These are phyloP conservation scores for Vanessa tameamea DNA, from an alignment of 1,140 invertebrate species.

Conservation along the genomic window DNA sequence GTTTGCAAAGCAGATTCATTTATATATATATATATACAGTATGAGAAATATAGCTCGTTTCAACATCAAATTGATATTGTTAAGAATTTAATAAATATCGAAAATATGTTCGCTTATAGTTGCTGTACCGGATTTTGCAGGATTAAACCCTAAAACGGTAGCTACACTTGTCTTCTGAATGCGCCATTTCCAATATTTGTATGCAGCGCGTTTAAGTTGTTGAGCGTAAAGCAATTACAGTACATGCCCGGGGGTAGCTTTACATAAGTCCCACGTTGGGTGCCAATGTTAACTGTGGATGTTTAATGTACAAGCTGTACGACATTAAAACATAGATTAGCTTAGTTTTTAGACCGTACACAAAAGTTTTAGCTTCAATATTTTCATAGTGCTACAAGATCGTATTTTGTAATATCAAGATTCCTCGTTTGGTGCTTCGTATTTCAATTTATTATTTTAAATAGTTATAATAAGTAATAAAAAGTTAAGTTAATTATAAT, in stretches of 20 bases:
- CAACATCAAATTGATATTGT: no score
- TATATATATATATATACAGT: no score
- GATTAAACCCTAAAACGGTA: constrained; percentile 3
- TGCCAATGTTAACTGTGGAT: constrained; percentile 18
- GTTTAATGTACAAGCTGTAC: constrained; percentile 13
- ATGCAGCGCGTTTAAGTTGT: constrained; percentile 32
- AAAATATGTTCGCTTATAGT: no score
- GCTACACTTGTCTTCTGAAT: constrained; percentile 18
- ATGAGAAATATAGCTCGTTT: no score
- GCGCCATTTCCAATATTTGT: constrained; percentile 33
- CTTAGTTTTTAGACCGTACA: background rate
- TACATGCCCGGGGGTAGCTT: constrained; percentile 28
- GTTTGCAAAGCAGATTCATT: no score
- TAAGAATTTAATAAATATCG: no score
- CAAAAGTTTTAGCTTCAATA: background rate
- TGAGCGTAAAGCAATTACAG: constrained; percentile 34
- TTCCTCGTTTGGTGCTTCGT: background rate
- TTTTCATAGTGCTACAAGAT: background rate
- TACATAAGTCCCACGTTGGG: constrained; percentile 32
- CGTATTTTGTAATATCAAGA: background rate
- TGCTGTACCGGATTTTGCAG: background rate
- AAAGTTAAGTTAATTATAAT: no score
- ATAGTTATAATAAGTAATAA: no score
- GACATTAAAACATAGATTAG: constrained; percentile 5
- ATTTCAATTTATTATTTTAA: no score